Percentiles rank a stretch among this genome's conserved stretches.
Evolutionary conservation across 2,113 vertebrate species (phyloP).

Genomic region (Hyaena hyaena): DNA sequence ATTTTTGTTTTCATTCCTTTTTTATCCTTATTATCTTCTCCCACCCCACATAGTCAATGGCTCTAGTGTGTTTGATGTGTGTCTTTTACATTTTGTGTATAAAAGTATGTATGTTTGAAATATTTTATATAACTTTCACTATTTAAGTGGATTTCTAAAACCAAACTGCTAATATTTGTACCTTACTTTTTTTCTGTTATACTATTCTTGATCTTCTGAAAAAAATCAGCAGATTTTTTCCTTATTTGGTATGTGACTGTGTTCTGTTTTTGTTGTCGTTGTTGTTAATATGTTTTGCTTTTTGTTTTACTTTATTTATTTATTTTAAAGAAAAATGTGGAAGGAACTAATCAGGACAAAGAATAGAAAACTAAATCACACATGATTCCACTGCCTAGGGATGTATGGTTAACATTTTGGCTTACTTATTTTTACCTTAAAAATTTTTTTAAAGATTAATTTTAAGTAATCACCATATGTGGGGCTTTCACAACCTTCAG

Average conservation of each 20-base stretch:
- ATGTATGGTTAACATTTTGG: background rate
- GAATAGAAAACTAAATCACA: slow-evolving; percentile 16
- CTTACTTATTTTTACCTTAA: background rate
- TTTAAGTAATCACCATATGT: no score
- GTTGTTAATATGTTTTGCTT: background rate
- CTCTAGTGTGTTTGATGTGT: background rate
- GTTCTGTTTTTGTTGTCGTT: background rate
- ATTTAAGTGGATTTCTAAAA: slow-evolving; percentile 22
- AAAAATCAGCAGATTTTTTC: background rate
- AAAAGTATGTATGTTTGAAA: background rate
- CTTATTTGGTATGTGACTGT: background rate
- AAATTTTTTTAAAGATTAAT: no score
- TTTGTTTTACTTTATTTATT: background rate
- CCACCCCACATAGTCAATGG: background rate
- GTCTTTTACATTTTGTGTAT: background rate
- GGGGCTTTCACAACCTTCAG: no score
- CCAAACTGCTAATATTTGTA: background rate
- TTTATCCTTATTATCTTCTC: background rate
- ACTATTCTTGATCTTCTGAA: background rate
- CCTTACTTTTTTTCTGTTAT: background rate
- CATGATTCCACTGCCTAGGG: background rate
- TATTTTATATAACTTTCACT: slow-evolving; percentile 6
- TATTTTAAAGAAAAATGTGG: background rate
- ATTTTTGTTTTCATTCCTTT: background rate
- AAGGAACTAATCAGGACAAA: slow-evolving; percentile 4